Evolutionary conservation across 2,113 vertebrate species (phyloP).

Genomic region (Cyrtonyx montezumae): DNA sequence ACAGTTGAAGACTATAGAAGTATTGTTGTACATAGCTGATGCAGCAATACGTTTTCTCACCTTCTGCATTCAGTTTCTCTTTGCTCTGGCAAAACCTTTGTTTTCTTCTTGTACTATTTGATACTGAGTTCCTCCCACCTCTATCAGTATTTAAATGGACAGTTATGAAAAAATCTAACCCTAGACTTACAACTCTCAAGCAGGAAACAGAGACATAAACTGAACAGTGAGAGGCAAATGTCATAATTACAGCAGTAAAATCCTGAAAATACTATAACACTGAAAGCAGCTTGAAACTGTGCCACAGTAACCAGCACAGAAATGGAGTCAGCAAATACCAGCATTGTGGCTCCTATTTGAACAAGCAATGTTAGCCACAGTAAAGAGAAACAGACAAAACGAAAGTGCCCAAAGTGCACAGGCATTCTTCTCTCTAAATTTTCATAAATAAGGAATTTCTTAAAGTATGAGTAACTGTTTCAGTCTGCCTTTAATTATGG

Average conservation of each 20-base stretch:
- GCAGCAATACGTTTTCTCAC: not conserved
- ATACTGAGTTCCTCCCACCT: not conserved
- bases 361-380: not conserved
- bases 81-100: not conserved
- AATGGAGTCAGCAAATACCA: not conserved
- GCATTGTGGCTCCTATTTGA: not conserved
- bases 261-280: not conserved
- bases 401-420: not conserved
- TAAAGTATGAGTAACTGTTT: not conserved
- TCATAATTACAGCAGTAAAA: not conserved
- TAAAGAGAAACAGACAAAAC: not conserved
- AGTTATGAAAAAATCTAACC: not conserved
- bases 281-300: not conserved
- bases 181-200: not conserved
- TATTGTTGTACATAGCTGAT: not conserved
- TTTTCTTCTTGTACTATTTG: not conserved
- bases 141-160: not conserved
- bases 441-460: not conserved
- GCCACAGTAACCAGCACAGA: not conserved
- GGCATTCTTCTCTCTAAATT: not conserved
- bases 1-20: not conserved
- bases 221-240: not conserved
- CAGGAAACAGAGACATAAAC: not conserved
- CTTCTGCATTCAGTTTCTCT: not conserved
- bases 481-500: not conserved